phyloP scores from a whole-genome alignment of 2,888 invertebrate species.

The Stenichneumon culpator region DNA sequence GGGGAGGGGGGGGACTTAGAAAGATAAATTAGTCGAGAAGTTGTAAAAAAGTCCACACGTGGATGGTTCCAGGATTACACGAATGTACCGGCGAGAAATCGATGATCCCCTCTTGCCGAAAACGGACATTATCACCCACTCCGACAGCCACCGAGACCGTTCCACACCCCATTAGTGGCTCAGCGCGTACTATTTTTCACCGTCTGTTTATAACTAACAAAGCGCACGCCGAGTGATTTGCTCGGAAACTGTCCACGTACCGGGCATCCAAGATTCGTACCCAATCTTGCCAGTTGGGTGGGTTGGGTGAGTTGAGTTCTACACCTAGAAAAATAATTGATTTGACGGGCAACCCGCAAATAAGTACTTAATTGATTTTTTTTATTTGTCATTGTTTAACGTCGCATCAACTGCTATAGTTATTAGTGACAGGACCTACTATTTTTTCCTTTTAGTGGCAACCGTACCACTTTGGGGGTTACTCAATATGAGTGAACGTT shows the following conservation, averaged over 20 bases:
- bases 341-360: no score
- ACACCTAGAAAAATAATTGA: no score
- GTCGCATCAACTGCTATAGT: no score
- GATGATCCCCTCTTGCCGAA: slow-evolving; percentile 72
- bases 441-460: no score
- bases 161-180: background rate
- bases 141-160: slow-evolving; percentile 2
- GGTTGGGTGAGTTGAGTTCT: no score
- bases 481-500: no score
- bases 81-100: slow-evolving; percentile 77
- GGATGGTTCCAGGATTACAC: slow-evolving; percentile 78
- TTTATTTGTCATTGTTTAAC: no score
- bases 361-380: no score
- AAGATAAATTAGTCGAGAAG: slow-evolving; percentile 79
- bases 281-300: no score
- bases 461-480: no score
- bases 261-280: no score
- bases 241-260: background rate
- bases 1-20: slow-evolving; percentile 69
- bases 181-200: background rate
- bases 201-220: background rate
- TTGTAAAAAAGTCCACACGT: slow-evolving; percentile 79
- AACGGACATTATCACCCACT: slow-evolving; percentile 56
- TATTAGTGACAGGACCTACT: no score
- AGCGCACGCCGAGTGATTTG: background rate